These are phyloP conservation scores for Corbicula japonica DNA, from an alignment of 2,888 invertebrate species.

Conservation along the genomic window DNA sequence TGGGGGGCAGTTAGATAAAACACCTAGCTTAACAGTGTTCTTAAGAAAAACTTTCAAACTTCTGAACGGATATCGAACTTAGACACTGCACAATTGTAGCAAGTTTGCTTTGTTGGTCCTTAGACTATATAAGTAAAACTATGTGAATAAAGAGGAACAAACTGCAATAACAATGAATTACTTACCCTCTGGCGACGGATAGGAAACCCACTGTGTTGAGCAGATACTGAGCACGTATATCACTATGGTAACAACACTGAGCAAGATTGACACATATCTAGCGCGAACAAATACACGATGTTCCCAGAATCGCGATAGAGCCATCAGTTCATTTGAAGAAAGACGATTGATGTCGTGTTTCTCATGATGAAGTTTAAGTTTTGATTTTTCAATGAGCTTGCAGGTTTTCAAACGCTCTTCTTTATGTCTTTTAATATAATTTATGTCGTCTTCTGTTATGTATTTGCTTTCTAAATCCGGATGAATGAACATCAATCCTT, in stretches of 20 bases:
- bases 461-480: conserved; percentile 80
- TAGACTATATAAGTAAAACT: too few species aligned
- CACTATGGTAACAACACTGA: conserved; percentile 78
- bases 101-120: too few species aligned
- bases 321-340: conserved; percentile 80
- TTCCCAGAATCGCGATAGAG: conserved; percentile 84
- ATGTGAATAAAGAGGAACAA: too few species aligned
- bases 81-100: too few species aligned
- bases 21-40: too few species aligned
- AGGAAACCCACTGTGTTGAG: conserved; percentile 75
- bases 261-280: conserved; percentile 80
- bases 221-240: conserved; percentile 77
- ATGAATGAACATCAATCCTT: conserved; percentile 81
- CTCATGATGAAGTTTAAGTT: conserved; percentile 65
- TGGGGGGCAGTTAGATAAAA: too few species aligned
- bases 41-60: too few species aligned
- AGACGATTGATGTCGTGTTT: conserved; percentile 73
- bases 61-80: too few species aligned
- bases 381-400: conserved; percentile 80
- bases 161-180: background rate
- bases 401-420: conserved; percentile 79
- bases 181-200: conserved; percentile 58
- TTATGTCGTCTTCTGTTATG: conserved; percentile 81
- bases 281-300: conserved; percentile 81
- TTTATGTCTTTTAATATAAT: conserved; percentile 78